Evolutionary conservation across 92 coral and sea anemone genomes (phyloP).

Genomic region (Plumapathes pennacea): DNA sequence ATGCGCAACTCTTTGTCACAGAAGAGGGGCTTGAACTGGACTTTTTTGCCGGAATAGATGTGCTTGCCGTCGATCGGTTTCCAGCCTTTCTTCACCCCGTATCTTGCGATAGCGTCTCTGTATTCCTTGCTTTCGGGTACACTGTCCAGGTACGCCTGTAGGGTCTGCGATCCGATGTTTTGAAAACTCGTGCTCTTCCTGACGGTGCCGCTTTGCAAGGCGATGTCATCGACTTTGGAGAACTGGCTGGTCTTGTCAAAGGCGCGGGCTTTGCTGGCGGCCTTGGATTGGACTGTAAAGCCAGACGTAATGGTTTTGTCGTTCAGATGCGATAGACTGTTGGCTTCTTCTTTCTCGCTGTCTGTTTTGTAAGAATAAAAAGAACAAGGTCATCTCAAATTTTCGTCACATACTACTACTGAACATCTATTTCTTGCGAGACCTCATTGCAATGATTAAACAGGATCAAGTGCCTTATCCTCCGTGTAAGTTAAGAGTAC

Average conservation of each 20-base stretch:
- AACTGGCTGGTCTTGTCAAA: slow-evolving; percentile 49
- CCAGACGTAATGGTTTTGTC: too few relatives aligned
- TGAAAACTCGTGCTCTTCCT: slow-evolving; percentile 51
- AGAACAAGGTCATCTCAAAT: too few relatives aligned
- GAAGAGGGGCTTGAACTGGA: slow-evolving; percentile 86
- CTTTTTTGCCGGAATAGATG: slow-evolving; percentile 70
- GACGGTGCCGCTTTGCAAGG: slow-evolving; percentile 58
- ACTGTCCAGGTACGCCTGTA: slow-evolving; percentile 72
- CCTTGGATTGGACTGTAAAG: too few relatives aligned
- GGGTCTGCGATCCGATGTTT: slow-evolving; percentile 63
- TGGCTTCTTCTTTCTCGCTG: too few relatives aligned
- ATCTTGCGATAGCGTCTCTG: slow-evolving; percentile 68
- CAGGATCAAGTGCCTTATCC: too few relatives aligned
- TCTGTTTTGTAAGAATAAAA: too few relatives aligned
- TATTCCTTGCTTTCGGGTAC: slow-evolving; percentile 82
- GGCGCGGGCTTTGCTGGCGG: too few relatives aligned
- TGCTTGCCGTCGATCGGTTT: slow-evolving; percentile 86
- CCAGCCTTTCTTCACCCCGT: slow-evolving; percentile 81
- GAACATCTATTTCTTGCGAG: too few relatives aligned
- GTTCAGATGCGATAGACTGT: too few relatives aligned
- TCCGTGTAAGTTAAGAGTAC: too few relatives aligned
- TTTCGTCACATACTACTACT: too few relatives aligned
- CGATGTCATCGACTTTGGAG: slow-evolving; percentile 72
- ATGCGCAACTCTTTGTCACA: slow-evolving; percentile 92
- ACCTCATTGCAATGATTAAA: too few relatives aligned